Evolutionary conservation across 2,888 invertebrate species (phyloP).

Genomic region (Lepidonotus clava): DNA sequence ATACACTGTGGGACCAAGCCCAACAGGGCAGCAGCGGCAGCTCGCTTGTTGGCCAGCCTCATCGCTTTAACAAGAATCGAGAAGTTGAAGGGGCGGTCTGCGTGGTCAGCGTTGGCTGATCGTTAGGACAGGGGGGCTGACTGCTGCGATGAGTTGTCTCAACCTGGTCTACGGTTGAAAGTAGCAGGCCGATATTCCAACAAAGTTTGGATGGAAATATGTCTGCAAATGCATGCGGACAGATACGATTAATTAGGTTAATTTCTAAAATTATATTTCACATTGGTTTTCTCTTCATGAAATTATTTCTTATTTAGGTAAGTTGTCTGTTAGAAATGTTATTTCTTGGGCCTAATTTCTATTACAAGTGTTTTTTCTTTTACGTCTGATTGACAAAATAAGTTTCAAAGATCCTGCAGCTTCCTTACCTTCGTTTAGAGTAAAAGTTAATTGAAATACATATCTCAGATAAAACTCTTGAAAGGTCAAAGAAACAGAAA

Average conservation of each 20-base stretch:
- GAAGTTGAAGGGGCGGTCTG: constrained; percentile 27
- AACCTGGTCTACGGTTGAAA: constrained; percentile 9
- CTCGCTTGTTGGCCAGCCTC: not conserved
- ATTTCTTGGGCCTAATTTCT: no score
- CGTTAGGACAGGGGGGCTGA: not conserved
- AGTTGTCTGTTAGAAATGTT: no score
- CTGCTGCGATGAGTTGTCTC: not conserved
- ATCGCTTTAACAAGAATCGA: constrained; percentile 19
- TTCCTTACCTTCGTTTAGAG: no score
- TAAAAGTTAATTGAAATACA: no score
- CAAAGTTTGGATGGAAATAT: constrained; percentile 30
- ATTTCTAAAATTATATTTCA: no score
- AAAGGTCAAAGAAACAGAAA: no score
- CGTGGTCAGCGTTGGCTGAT: constrained; percentile 22
- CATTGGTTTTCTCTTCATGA: no score
- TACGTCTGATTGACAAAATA: no score
- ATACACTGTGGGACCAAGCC: not conserved
- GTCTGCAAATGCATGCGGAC: constrained; percentile 14
- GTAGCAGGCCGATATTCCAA: constrained; percentile 14
- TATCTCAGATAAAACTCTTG: no score
- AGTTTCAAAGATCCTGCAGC: no score
- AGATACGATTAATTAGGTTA: not conserved
- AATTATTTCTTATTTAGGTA: no score
- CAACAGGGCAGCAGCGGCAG: not conserved
- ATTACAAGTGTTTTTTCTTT: no score